Percentiles rank a stretch among this genome's conserved stretches.
phyloP scores from a whole-genome alignment of 92 coral and sea anemone species.

The Epizoanthus rinbou region DNA sequence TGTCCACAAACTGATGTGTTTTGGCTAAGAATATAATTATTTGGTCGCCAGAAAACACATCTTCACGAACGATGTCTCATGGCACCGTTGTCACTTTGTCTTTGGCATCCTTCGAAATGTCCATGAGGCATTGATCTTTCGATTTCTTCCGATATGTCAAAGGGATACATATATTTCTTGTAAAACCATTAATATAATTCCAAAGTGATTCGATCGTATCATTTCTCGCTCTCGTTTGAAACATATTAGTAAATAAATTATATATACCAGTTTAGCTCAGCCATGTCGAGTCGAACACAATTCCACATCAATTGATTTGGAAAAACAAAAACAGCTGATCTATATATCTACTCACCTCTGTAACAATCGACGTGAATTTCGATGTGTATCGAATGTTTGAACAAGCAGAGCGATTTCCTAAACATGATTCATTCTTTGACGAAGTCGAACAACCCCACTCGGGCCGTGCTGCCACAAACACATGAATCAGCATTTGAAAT shows the following conservation, averaged over 20 bases:
- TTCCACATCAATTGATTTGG: neutral
- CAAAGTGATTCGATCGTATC: too few species aligned
- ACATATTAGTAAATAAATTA: neutral
- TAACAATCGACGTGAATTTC: slow-evolving; percentile 77
- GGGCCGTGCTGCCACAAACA: slow-evolving; percentile 91
- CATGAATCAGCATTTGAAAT: slow-evolving; percentile 85
- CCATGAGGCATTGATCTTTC: neutral
- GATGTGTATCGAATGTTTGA: slow-evolving; percentile 71
- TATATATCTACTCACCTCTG: slow-evolving; percentile 71
- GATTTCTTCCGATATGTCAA: neutral
- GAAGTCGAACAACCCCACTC: slow-evolving; percentile 83
- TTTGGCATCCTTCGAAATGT: neutral
- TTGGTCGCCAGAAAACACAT: neutral
- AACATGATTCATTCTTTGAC: slow-evolving; percentile 71
- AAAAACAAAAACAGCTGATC: neutral
- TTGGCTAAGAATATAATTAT: neutral
- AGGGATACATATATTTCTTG: neutral
- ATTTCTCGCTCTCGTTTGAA: neutral
- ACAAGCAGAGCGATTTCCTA: slow-evolving; percentile 70
- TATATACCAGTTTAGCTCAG: neutral
- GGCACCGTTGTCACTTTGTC: neutral
- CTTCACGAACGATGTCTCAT: neutral
- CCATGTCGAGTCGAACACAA: too few species aligned
- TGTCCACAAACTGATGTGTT: neutral
- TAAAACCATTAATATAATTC: neutral